Evolutionary conservation across 2,113 vertebrate genomes (phyloP), one percentile per base, ranked within the genome.

Genomic region (Xenus cinereus): DNA sequence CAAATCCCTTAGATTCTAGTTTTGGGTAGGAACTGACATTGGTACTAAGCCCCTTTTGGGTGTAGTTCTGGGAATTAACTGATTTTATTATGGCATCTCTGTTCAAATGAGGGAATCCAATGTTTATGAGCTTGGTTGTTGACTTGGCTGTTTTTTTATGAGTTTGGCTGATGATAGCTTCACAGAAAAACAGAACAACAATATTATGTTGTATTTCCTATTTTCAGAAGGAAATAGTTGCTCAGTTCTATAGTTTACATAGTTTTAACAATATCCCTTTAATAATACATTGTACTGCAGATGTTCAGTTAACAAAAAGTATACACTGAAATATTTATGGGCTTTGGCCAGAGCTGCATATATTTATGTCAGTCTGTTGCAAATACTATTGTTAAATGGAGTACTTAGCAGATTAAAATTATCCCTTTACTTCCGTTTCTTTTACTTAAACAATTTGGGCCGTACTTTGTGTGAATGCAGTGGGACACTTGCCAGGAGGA

Each of bases 241-340:
- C 54, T 86, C 51, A 41, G 30, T 60, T 56, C 60, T 81, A n/a
- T 43, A 59, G 68, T 75, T 87, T 75, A 89, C 35, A 51, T 8
- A 62, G 22, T 71, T 95, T 89, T 60, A 87, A 95, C 77, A 92
- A 87, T 94, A 89, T 60, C 19, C 46, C 27, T 91, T 78, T 90
- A 92, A 93, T 87, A 89, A 89, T 63, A 74, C 51, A 95, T 81
- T 80, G 80, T 95, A 56, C 73, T 84, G 87, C 91, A 95, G 89
- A 82, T 95, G 96, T 82, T 75, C 63, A 66, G 33, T 80, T 84
- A 95, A 95, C 73, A 89, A 93, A 95, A 95, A 75, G 51, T 87
- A 87, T 54, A 72, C 51, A 51, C 37, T 78, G 68, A 74, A 92
- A 91, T 62, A 90, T 84, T 93, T 84, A 77, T 71, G 77, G 68